These are phyloP conservation scores for Kryptolebias ocellatus DNA, from an alignment of 2,797 vertebrate species.

Conservation along the genomic window DNA sequence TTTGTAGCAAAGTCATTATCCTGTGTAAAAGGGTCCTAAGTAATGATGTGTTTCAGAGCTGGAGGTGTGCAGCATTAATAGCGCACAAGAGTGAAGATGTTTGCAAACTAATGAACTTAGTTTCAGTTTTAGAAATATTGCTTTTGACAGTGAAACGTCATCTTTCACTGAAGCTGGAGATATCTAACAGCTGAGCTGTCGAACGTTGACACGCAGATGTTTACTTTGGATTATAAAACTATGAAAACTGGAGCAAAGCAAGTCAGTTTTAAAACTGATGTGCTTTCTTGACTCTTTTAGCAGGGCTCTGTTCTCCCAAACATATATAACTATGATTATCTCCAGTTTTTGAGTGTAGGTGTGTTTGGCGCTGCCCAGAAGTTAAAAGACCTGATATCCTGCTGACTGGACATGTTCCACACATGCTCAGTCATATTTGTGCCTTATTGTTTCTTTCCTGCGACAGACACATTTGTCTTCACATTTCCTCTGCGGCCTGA, in stretches of 20 bases:
- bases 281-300: not conserved
- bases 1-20: too few relatives aligned
- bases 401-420: slow-evolving; percentile 48
- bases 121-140: slow-evolving; percentile 24
- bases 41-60: slow-evolving; percentile 30
- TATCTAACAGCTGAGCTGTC: slow-evolving; percentile 1
- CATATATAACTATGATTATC: slow-evolving; percentile 37
- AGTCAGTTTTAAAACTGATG: not conserved
- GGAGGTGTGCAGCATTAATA: slow-evolving; percentile 43
- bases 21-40: not conserved
- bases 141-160: slow-evolving; percentile 6
- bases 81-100: slow-evolving; percentile 16
- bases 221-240: not conserved
- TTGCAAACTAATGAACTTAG: slow-evolving; percentile 1
- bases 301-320: not conserved
- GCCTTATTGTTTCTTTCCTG: slow-evolving; percentile 46
- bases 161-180: slow-evolving; percentile 1
- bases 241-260: not conserved
- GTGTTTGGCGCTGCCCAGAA: slow-evolving; percentile 47
- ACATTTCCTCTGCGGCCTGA: not conserved
- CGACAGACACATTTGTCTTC: not conserved
- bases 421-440: slow-evolving; percentile 32
- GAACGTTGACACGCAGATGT: not conserved
- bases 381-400: slow-evolving; percentile 17
- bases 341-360: slow-evolving; percentile 25